phyloP scores from a whole-genome alignment of 2,888 invertebrate species.

The Dermolepida albohirtum region DNA sequence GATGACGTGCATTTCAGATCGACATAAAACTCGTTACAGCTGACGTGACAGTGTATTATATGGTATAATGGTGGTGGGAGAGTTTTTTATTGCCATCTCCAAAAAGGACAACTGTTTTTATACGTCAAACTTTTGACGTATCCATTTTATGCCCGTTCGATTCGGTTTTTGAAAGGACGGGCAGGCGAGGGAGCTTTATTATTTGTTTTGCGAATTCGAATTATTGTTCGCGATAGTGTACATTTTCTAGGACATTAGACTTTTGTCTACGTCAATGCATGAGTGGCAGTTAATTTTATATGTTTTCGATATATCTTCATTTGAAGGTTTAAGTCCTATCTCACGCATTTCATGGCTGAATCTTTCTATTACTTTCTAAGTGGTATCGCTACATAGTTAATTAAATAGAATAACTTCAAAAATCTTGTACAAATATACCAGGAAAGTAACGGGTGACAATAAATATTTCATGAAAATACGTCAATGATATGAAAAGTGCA shows the following conservation, averaged over 20 bases:
- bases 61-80: slow-evolving; percentile 44
- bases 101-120: slow-evolving; percentile 58
- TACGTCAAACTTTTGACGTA: slow-evolving; percentile 58
- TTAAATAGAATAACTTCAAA: too few species aligned
- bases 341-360: background rate
- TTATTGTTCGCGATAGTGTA: too few species aligned
- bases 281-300: slow-evolving; percentile 24
- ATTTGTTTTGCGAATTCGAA: too few species aligned
- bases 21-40: slow-evolving; percentile 45
- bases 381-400: too few species aligned
- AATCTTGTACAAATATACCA: too few species aligned
- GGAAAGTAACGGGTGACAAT: too few species aligned
- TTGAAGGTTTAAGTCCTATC: background rate
- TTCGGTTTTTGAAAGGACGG: slow-evolving; percentile 11
- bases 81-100: slow-evolving; percentile 54
- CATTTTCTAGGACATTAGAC: slow-evolving; percentile 5
- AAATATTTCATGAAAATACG: too few species aligned
- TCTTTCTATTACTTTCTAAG: too few species aligned
- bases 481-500: too few species aligned
- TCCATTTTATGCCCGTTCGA: slow-evolving; percentile 49
- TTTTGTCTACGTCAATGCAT: background rate
- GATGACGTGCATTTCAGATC: slow-evolving; percentile 46
- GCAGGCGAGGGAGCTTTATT: too few species aligned
- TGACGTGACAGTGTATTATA: slow-evolving; percentile 57
- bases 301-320: background rate